Conservation (phyloP, 2,888 invertebrate genomes). For the Meiosimyza platycephala region DNA sequence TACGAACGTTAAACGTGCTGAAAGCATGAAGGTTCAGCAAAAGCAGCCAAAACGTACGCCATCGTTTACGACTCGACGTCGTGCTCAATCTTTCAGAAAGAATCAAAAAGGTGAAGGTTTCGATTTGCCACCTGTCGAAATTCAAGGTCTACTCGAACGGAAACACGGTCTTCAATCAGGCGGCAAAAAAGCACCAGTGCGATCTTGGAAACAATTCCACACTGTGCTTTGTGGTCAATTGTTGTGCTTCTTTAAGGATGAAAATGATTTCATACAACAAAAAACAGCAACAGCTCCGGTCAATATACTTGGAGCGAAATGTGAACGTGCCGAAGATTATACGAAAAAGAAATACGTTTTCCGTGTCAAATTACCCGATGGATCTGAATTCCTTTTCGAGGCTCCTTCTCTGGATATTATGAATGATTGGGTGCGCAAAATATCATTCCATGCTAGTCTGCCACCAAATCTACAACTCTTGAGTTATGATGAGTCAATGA, state of each 20-base stretch:
- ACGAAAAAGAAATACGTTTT: conserved; percentile 95
- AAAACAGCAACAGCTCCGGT: conserved; percentile 91
- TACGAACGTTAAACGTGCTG: conserved; percentile 81
- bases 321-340: conserved; percentile 91
- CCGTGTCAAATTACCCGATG: conserved; percentile 87
- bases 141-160: conserved; percentile 89
- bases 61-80: conserved; percentile 91
- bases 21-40: conserved; percentile 87
- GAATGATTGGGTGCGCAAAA: conserved; percentile 92
- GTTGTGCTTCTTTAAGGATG: conserved; percentile 97
- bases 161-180: conserved; percentile 95
- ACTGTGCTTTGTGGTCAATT: conserved; percentile 96
- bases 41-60: conserved; percentile 92
- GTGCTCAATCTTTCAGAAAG: conserved; percentile 87
- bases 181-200: conserved; percentile 92
- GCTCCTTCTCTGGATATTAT: conserved; percentile 79
- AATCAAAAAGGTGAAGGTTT: conserved; percentile 71
- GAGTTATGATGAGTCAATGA: conserved; percentile 80
- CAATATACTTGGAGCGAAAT: conserved; percentile 81
- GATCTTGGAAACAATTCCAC: conserved; percentile 96
- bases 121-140: conserved; percentile 89
- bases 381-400: conserved; percentile 92
- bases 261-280: conserved; percentile 87
- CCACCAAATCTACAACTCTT: conserved; percentile 90
- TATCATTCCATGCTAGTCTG: conserved; percentile 91